These are phyloP conservation scores for Stichodactyla helianthus DNA, from an alignment of 64 coral and sea anemone genomes.

Conservation along the genomic window DNA sequence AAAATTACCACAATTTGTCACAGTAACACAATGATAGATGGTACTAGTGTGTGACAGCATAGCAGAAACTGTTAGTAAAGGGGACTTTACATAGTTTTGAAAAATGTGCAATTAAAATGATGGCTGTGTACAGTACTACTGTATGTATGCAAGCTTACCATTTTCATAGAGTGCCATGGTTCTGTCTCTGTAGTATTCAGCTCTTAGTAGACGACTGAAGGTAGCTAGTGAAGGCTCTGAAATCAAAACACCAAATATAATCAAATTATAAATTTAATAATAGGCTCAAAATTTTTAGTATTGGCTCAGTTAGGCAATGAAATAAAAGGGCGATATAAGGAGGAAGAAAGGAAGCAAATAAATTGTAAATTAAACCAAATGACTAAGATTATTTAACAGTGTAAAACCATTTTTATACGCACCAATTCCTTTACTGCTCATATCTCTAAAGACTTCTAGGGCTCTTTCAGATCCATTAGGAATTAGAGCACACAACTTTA, in stretches of 20 bases:
- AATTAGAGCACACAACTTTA: conserved; percentile 31
- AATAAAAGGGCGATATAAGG: too few relatives aligned
- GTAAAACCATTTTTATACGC: neutral
- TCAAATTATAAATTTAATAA: neutral
- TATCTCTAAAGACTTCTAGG: conserved; percentile 36
- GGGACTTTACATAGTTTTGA: too few relatives aligned
- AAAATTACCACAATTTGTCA: too few relatives aligned
- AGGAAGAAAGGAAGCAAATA: too few relatives aligned
- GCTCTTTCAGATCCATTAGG: conserved; percentile 24
- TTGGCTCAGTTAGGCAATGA: too few relatives aligned
- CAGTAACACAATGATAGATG: too few relatives aligned
- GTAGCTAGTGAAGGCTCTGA: conserved; percentile 42
- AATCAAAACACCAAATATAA: neutral
- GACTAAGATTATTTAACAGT: too few relatives aligned
- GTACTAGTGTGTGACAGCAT: too few relatives aligned
- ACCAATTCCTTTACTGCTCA: conserved; percentile 44
- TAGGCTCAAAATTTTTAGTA: too few relatives aligned
- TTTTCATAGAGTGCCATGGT: neutral
- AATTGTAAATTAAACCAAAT: neutral
- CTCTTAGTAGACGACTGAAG: conserved; percentile 37
- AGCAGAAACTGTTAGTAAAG: too few relatives aligned
- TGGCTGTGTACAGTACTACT: neutral
- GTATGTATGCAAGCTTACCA: neutral
- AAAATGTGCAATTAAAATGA: neutral
- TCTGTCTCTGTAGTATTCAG: conserved; percentile 27